Evolutionary conservation across 2,888 invertebrate species (phyloP).

Genomic region (Blastobasis lacticolella): DNA sequence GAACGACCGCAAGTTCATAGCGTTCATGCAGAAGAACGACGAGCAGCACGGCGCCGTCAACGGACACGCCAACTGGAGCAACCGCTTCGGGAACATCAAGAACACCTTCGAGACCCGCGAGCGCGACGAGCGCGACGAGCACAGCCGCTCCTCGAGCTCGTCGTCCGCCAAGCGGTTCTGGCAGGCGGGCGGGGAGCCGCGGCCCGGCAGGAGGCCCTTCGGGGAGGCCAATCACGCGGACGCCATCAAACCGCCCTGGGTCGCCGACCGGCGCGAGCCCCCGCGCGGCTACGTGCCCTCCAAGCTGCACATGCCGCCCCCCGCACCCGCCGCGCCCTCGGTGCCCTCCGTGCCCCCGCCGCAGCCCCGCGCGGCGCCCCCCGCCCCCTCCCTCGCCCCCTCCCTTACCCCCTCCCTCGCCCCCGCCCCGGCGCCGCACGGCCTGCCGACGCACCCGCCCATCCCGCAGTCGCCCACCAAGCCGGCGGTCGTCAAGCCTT

Average conservation of each 20-base stretch:
- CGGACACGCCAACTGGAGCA: slow-evolving; percentile 81
- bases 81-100: slow-evolving; percentile 87
- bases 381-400: slow-evolving; percentile 5
- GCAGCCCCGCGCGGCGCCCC: slow-evolving; percentile 7
- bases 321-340: slow-evolving; percentile 5
- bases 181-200: slow-evolving; percentile 73
- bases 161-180: slow-evolving; percentile 76
- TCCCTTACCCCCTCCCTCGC: slow-evolving; percentile 5
- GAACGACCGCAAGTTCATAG: slow-evolving; percentile 88
- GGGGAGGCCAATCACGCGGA: slow-evolving; percentile 40
- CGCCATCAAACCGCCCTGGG: slow-evolving; percentile 60
- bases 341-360: slow-evolving; percentile 8
- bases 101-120: slow-evolving; percentile 82
- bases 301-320: slow-evolving; percentile 6
- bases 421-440: slow-evolving; percentile 15
- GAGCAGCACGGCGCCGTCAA: slow-evolving; percentile 27
- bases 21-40: slow-evolving; percentile 84
- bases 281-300: slow-evolving; percentile 68
- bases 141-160: slow-evolving; percentile 56
- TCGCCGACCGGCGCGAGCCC: slow-evolving; percentile 32
- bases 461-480: slow-evolving; percentile 38
- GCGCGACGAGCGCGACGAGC: slow-evolving; percentile 40
- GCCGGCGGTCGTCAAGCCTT: slow-evolving; percentile 49
- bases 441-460: slow-evolving; percentile 12
- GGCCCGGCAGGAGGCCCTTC: slow-evolving; percentile 21